phyloP scores from a whole-genome alignment of 92 coral and sea anemone genomes.

The Micromussa lordhowensis region DNA sequence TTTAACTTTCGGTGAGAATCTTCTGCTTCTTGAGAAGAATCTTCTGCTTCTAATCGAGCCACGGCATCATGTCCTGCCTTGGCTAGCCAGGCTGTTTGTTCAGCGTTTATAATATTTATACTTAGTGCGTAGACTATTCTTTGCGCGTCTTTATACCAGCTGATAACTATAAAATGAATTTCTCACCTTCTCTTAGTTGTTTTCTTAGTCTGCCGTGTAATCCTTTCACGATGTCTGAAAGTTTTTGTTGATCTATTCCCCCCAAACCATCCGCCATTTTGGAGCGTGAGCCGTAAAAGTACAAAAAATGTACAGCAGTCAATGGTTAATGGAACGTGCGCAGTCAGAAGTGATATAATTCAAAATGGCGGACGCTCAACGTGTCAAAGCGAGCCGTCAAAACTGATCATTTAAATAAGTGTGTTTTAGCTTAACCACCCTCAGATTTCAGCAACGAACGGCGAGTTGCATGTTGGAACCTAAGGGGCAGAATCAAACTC shows the following conservation, averaged over 20 bases:
- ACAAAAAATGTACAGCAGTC: slow-evolving; percentile 39
- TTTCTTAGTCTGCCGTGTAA: slow-evolving; percentile 84
- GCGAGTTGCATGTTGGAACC: neutral
- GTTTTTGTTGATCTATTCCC: slow-evolving; percentile 58
- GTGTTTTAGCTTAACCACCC: neutral
- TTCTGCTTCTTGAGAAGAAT: no score
- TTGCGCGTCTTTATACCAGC: neutral
- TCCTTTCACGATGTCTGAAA: slow-evolving; percentile 88
- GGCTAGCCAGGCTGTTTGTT: no score
- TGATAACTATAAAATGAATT: neutral
- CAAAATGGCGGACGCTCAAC: slow-evolving; percentile 59
- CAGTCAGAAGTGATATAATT: neutral
- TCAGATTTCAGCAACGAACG: neutral
- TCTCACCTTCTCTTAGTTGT: slow-evolving; percentile 75
- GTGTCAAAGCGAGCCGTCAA: slow-evolving; percentile 18
- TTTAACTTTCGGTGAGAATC: no score
- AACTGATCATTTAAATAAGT: neutral
- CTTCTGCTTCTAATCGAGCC: no score
- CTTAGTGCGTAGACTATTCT: no score
- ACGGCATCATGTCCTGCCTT: no score
- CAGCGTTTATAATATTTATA: no score
- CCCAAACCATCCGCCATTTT: slow-evolving; percentile 52
- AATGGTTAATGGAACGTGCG: neutral
- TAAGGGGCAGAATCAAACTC: neutral
- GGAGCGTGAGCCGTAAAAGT: slow-evolving; percentile 11